Evolutionary conservation across 2,888 invertebrate species (phyloP), one percentile per base, ranked within the genome.

Genomic region (Acanthosepion lycidas): DNA sequence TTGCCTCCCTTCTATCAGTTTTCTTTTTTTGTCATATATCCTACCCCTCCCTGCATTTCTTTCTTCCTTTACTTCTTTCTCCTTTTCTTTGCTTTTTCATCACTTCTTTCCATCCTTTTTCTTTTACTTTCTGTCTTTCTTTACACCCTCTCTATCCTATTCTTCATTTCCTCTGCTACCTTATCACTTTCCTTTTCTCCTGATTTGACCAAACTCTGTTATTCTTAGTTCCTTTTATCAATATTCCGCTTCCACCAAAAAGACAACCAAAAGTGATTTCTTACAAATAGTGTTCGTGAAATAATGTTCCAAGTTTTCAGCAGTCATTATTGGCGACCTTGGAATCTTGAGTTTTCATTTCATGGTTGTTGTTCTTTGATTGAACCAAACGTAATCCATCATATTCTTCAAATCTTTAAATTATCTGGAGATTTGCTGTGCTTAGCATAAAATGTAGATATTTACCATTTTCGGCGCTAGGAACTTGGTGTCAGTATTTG

Each of bases 251-350:
- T 55, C 20, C 51, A 42, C 0, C 15, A 15, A 59, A 59, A 59
- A 4, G 59, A 59, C 20, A 59, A 59, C 59, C 59, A 59, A 23
- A 59, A 59, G 59, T 59, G 59, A 59, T 59, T 59, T 59, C 59
- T 59, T 59, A 20, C 59, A 59, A 59, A 59, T 23, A 59, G 3
- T 55, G 20, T 18, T 55, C 28, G 5, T 64, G 6, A 64, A 64
- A 64, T 78, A 8, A 4, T 78, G 28, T 9, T n/a, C 1, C 1
- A 78, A 28, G 9, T 28, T n/a, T 78, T n/a, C 78, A 78, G 78
- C n/a, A 78, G n/a, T 78, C 78, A n/a, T 78, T 78, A n/a, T 78
- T n/a, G 28, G 78, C n/a, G n/a, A 78, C 78, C 78, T n/a, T 78
- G 28, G 8, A 78, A 28, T n/a, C 28, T 28, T 78, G 9, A 0